Base-by-base conservation (phyloP, 2,888 invertebrate genomes). In the Polydrusus cervinus region DNA sequence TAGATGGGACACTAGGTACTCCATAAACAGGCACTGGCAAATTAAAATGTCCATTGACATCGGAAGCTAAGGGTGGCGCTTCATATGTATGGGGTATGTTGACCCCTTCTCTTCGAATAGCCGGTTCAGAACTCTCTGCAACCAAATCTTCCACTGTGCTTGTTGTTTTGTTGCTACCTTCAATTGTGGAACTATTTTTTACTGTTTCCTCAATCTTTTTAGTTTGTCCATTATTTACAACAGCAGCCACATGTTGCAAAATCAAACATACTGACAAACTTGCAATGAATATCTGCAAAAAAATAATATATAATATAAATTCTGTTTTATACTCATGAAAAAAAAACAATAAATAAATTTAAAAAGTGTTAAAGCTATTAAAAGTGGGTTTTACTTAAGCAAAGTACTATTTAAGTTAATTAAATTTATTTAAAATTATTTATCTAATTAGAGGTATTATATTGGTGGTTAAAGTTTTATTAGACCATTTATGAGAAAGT, bases 21-120 rank as follows among this genome's bases (percentile, higher is more conserved):
- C 91, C 91, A 82, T 91, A 91, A 0, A 91, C 88, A 16, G 91
- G 91, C 1, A 89, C 87, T 1, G 91, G 91, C 13, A 88, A 85
- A 72, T 89, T 90, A 85, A 88, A 82, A 87, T 90, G 88, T 67
- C 84, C 82, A 43, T 82, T 80, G 47, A 79, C 77, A 20, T n/a
- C 11, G 14, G 65, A 60, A 6, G 85, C 25, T 25, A 25, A 25
- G 25, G 25, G 25, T 25, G 25, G 25, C 25, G 5, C 3, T 25
- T 25, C 25, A 25, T 25, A 25, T 25, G 25, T 25, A 25, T 25
- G 25, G 25, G 25, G 25, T 25, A 25, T 25, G 25, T 25, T 25
- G 25, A 5, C 81, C 40, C 86, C 85, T 80, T 87, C 87, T 74
- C 87, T 81, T 76, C 86, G 80, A 68, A 84, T 86, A n/a, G 83